A percentile compares a stretch with the other conserved stretches of the same genome.
These are phyloP conservation scores for Nomada flava DNA, from an alignment of 2,888 invertebrate genomes.

Conservation along the genomic window DNA sequence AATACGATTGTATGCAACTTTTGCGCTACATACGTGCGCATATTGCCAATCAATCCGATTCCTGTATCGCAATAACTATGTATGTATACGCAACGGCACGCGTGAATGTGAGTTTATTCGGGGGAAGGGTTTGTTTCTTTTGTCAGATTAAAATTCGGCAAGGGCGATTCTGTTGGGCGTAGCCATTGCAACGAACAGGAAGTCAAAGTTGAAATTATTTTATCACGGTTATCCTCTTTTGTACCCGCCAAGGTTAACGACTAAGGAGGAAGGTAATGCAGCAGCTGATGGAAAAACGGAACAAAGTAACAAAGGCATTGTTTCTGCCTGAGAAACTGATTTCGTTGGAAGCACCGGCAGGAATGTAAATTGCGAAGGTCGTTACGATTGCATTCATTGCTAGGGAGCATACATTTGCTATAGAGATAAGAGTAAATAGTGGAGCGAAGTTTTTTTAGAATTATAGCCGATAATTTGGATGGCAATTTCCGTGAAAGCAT, in stretches of 20 bases:
- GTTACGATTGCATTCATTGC: constrained; percentile 47
- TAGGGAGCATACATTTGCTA: neutral
- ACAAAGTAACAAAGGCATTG: constrained; percentile 73
- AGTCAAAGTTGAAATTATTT: constrained; percentile 22
- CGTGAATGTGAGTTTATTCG: neutral
- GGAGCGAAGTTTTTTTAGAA: neutral
- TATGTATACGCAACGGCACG: neutral
- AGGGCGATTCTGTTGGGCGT: neutral
- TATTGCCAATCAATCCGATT: constrained; percentile 31
- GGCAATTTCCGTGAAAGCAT: neutral
- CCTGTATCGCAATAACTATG: constrained; percentile 25
- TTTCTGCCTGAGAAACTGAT: constrained; percentile 65
- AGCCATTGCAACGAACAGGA: constrained; percentile 13
- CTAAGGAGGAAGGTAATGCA: constrained; percentile 49
- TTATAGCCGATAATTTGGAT: neutral
- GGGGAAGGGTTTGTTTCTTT: neutral
- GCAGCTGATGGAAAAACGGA: constrained; percentile 61
- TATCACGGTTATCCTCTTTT: constrained; percentile 48
- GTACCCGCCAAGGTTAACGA: constrained; percentile 53
- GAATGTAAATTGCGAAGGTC: constrained; percentile 61
- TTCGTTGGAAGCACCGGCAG: constrained; percentile 60
- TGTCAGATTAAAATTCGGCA: neutral
- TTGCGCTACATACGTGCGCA: constrained; percentile 37
- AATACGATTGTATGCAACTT: constrained; percentile 33
- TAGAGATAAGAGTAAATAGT: neutral